Evolutionary conservation across 2,113 vertebrate species (phyloP).

Genomic region (Muntiacus reevesi): DNA sequence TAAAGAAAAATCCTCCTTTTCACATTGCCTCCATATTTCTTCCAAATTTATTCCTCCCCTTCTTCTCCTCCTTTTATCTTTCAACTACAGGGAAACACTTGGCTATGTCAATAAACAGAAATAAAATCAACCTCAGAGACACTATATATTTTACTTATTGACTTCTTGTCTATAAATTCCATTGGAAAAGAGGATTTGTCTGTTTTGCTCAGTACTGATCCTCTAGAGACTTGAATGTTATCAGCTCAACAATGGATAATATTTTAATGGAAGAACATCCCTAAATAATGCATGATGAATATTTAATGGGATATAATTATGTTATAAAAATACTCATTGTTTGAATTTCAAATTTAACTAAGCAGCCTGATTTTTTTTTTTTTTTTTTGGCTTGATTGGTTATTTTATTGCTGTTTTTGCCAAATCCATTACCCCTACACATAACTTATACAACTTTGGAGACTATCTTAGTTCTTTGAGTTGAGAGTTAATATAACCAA

Average conservation of each 20-base stretch:
- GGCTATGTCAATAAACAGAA: background rate
- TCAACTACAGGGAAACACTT: background rate
- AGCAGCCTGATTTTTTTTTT: background rate
- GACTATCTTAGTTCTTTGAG: background rate
- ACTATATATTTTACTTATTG: background rate
- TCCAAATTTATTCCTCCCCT: background rate
- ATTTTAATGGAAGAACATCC: background rate
- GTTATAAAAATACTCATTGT: background rate
- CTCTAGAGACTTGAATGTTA: background rate
- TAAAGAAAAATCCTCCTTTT: background rate
- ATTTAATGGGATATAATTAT: background rate
- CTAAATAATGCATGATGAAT: background rate
- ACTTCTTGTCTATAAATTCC: background rate
- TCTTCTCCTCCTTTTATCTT: background rate
- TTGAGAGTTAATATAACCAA: background rate
- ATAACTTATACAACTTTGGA: background rate
- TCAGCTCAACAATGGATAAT: background rate
- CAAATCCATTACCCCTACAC: background rate
- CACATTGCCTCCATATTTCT: background rate
- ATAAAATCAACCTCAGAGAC: background rate
- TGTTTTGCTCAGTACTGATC: background rate
- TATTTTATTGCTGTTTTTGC: background rate
- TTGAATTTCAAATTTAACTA: background rate
- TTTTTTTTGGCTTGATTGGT: background rate
- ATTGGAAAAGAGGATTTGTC: background rate